Conservation (phyloP, 2,113 vertebrate species). For the Litocranius walleri region DNA sequence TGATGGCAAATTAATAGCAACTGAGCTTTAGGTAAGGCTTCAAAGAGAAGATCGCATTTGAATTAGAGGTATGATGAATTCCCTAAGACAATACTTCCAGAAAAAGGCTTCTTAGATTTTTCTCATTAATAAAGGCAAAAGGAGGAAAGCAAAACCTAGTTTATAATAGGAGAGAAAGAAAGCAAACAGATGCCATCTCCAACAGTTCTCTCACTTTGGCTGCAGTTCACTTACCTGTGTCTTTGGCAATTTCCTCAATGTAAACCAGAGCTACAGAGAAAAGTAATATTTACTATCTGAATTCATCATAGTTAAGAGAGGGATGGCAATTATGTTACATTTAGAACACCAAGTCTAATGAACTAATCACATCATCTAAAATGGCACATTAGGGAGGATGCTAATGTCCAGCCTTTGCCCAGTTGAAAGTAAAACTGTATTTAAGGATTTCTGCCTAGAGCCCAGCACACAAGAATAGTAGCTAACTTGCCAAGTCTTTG, state of each 20-base stretch:
- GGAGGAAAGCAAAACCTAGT: neutral
- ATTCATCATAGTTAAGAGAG: neutral
- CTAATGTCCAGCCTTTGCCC: neutral
- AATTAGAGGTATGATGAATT: neutral
- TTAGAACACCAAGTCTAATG: neutral
- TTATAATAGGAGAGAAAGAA: neutral
- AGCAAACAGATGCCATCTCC: neutral
- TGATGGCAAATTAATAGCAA: neutral
- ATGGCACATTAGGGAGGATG: neutral
- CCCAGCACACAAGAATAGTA: neutral
- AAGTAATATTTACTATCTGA: neutral
- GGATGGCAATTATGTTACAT: neutral
- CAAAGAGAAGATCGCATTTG: neutral
- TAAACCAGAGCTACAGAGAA: neutral
- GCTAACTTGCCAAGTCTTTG: neutral
- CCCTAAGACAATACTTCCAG: neutral
- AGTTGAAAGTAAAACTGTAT: neutral
- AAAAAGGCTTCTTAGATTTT: neutral
- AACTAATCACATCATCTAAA: neutral
- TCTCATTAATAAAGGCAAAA: conserved; percentile 19
- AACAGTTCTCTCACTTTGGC: neutral
- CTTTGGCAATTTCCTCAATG: neutral
- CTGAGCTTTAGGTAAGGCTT: neutral
- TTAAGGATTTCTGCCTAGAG: neutral
- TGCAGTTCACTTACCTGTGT: neutral